A percentile compares a stretch with the other conserved stretches of the same genome.
Evolutionary conservation across 2,888 invertebrate genomes (phyloP).

Genomic region (Heterodera filipjevi): DNA sequence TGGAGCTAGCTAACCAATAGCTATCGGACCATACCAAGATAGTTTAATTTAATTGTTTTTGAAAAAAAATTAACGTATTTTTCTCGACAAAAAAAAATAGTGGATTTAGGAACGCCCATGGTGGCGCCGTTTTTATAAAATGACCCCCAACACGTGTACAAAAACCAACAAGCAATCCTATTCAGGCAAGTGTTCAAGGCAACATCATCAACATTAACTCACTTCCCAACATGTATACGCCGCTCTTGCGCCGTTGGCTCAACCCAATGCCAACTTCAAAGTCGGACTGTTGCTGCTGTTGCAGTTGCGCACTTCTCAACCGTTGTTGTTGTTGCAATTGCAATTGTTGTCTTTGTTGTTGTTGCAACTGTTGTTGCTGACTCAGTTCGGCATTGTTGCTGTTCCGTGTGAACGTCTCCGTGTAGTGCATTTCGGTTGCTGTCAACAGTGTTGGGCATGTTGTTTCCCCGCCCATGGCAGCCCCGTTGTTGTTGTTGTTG

Average conservation of each 20-base stretch:
- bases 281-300: conserved; percentile 3
- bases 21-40: too few species aligned
- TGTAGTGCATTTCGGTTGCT: conserved; percentile 47
- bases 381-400: conserved; percentile 8
- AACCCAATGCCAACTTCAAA: conserved; percentile 24
- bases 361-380: background rate
- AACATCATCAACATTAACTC: conserved; percentile 3
- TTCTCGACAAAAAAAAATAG: too few species aligned
- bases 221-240: conserved; percentile 40
- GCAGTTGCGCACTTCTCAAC: background rate
- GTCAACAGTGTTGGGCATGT: conserved; percentile 34
- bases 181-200: too few species aligned
- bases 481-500: background rate
- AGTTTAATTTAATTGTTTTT: too few species aligned
- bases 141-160: too few species aligned
- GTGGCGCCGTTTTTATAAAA: too few species aligned
- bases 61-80: too few species aligned
- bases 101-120: too few species aligned
- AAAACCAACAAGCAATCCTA: too few species aligned
- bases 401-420: conserved; percentile 33
- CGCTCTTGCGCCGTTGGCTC: conserved; percentile 35
- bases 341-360: background rate
- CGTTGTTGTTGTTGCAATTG: background rate
- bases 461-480: background rate
- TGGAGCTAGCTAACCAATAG: too few species aligned